Base-by-base conservation (phyloP, 2,797 vertebrate genomes). In the Phrynocephalus vlangalii region DNA sequence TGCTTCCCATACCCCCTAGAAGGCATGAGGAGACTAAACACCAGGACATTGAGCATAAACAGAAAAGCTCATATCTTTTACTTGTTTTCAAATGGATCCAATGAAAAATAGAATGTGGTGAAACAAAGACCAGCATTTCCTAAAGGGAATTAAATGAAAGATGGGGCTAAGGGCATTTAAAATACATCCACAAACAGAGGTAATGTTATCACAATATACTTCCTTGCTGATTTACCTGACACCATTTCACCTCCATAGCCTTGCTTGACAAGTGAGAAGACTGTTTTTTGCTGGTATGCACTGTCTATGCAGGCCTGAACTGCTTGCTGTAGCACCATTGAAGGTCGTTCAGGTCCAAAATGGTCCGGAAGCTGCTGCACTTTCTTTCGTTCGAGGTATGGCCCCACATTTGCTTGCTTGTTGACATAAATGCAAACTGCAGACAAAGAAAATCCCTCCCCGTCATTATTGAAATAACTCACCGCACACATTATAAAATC, bases 251-350 rank as follows among this genome's bases (percentile, higher is more conserved):
- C 98, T 13, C 98, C 98, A 0, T 99, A 99, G 94, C 98, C 99
- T 92, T 99, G 98, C 26, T 98, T 98, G 96, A 99, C 98, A 89
- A 99, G 98, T 0, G 98, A 98, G 96, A 99, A 99, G 89, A 99
- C 98, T 0, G 96, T 97, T 95, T 99, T 99, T 92, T 98, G 99
- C 95, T 98, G 98, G 93, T 98, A 98, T 0, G 99, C 98, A 1
- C 98, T 99, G 97, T 99, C 98, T 3, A 99, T 98, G 96, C 99
- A 99, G 8, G 99, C 98, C 87, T 99, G 99, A 22, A 99, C 98
- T 0, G 98, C 98, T 90, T 98, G 98, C 96, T 99, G 99, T 90
- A 99, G 97, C 79, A 99, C 98, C 0, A 96, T 96, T 0, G 99
- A 97, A 0, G 99, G 98, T 63, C 98, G 92, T 96, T 98, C 98